Percentiles rank a stretch among this genome's conserved stretches.
phyloP scores from a whole-genome alignment of 2,113 vertebrate species.

The Phylloscopus trochiloides region DNA sequence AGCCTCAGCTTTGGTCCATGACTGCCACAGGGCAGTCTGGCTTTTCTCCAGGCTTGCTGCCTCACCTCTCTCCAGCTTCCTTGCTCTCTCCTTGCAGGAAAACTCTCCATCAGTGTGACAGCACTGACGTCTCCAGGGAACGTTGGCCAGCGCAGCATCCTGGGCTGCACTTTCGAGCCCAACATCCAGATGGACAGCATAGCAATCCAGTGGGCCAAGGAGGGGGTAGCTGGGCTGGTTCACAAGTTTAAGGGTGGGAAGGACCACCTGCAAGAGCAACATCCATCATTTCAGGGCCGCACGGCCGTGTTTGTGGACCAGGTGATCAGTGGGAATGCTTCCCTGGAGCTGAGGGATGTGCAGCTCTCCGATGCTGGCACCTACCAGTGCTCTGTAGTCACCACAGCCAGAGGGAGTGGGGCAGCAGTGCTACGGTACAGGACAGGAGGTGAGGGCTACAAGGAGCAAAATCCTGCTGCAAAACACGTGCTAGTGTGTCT shows the following conservation, averaged over 20 bases:
- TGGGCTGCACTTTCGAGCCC: slow-evolving; percentile 68
- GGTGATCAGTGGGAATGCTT: slow-evolving; percentile 65
- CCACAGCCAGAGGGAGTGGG: slow-evolving; percentile 66
- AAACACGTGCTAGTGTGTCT: fast-evolving
- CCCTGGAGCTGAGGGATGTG: slow-evolving; percentile 65
- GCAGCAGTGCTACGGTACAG: slow-evolving; percentile 53
- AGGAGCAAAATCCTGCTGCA: neutral
- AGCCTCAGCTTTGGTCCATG: neutral
- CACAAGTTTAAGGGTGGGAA: slow-evolving; percentile 65
- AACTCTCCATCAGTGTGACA: slow-evolving; percentile 21
- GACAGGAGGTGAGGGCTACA: slow-evolving; percentile 67
- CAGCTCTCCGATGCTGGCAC: slow-evolving; percentile 54
- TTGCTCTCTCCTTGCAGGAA: slow-evolving; percentile 24
- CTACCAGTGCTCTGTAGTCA: neutral
- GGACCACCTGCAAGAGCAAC: slow-evolving; percentile 58
- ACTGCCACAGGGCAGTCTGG: neutral
- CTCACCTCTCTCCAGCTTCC: neutral
- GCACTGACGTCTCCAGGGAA: slow-evolving; percentile 28
- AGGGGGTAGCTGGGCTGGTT: slow-evolving; percentile 44
- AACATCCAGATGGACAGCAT: slow-evolving; percentile 40
- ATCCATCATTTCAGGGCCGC: slow-evolving; percentile 27
- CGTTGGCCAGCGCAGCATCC: slow-evolving; percentile 33
- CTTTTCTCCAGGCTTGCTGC: neutral
- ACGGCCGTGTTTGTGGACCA: slow-evolving; percentile 52
- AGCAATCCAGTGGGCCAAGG: slow-evolving; percentile 71